Base-by-base conservation (phyloP, 2,888 invertebrate genomes). In the Nephrotoma appendiculata region DNA sequence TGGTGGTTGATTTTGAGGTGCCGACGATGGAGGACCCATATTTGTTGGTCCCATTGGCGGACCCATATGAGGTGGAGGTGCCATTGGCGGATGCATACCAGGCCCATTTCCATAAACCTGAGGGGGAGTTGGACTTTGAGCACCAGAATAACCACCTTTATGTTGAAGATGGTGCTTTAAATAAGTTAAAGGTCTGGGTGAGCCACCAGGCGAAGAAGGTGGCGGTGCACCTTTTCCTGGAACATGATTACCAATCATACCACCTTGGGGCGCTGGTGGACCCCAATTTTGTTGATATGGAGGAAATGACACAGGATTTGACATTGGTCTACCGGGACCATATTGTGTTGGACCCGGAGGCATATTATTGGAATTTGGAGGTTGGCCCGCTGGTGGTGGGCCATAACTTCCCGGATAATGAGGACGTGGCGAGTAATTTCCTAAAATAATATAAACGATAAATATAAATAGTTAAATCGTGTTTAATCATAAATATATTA, bases 161-260 rank as follows among this genome's bases (percentile, higher is more conserved):
- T 95, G 95, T 92, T 95, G 93, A 87, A 94, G 92, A 91, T 95
- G 95, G 90, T 95, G 94, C 90, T 95, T 95, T 91, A 95, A 92
- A 93, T 95, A 95, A 91, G 94, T 94, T 87, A 94, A 92, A 88
- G 94, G 91, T 86, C 92, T 92, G 52, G 93, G 92, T 86, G 92
- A 91, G 86, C 92, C 92, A 45, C 89, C 89, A 86, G 90, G 90
- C 87, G 93, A 92, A 44, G 93, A 93, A 85, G 93, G 93, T 85
- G 92, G 92, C 71, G 93, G 91, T 87, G 90, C 90, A 86, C 92
- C 90, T 44, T 90, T 91, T 87, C 90, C 89, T 86, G 88, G 88
- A 87, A 92, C 91, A 89, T 92, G 92, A 89, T 92, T 92, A n/a
- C 91, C 90, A 89, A 91, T 90, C 87, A 89, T 91, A 9, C 89